Conservation (phyloP, 1,140 invertebrate species). For the Temnothorax nylanderi region DNA sequence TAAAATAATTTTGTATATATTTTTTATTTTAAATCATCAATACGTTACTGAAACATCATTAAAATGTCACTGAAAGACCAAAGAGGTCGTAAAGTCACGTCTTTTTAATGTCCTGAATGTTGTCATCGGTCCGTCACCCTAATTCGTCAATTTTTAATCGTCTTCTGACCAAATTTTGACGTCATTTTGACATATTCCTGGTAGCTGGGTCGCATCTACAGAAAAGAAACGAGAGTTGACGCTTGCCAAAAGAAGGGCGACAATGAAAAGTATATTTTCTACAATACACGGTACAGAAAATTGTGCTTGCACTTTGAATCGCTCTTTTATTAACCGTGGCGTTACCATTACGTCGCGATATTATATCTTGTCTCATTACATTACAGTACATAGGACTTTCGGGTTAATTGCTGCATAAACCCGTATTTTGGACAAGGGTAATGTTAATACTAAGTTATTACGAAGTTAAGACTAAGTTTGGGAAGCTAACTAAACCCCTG, state of each 20-base stretch:
- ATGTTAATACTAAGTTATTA: constrained; percentile 59
- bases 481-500: constrained; percentile 54
- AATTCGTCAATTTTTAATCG: too few species aligned
- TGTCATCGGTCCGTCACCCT: too few species aligned
- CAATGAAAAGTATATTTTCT: not conserved
- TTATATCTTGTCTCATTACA: constrained; percentile 27
- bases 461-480: constrained; percentile 47
- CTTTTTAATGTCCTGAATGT: too few species aligned
- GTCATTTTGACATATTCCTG: too few species aligned
- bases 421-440: constrained; percentile 35
- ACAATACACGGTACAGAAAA: not conserved
- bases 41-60: too few species aligned
- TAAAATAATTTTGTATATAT: too few species aligned
- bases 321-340: not conserved
- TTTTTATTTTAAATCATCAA: too few species aligned
- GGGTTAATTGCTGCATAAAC: constrained; percentile 54
- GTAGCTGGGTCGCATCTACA: too few species aligned
- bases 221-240: not conserved
- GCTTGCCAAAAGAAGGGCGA: not conserved
- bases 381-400: constrained; percentile 20
- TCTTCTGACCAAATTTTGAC: too few species aligned
- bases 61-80: too few species aligned
- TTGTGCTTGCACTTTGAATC: not conserved
- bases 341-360: not conserved
- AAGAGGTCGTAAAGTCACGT: too few species aligned